phyloP scores from a whole-genome alignment of 2,797 vertebrate genomes.

The Heliangelus exortis region DNA sequence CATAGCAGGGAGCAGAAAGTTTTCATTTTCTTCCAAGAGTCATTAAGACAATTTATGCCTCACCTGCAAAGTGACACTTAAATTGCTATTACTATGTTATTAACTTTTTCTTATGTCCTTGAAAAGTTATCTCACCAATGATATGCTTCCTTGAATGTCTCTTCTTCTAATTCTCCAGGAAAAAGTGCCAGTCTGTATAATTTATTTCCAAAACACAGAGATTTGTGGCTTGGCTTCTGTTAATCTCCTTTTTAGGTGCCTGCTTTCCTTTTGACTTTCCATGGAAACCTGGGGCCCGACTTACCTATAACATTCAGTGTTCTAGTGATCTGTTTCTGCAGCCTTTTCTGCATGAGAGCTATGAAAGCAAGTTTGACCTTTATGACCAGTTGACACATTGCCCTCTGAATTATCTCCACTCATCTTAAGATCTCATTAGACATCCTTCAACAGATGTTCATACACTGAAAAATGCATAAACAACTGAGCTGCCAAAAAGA shows the following conservation, averaged over 20 bases:
- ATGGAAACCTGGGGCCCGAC: neutral
- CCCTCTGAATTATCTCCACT: neutral
- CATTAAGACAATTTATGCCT: neutral
- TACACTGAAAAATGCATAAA: neutral
- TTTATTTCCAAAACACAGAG: neutral
- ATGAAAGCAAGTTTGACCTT: neutral
- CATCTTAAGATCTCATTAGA: neutral
- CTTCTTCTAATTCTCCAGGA: neutral
- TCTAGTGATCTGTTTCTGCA: neutral
- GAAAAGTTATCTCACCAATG: neutral
- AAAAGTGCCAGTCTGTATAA: neutral
- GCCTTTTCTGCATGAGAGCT: neutral
- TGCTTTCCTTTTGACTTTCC: neutral
- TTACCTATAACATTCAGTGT: neutral
- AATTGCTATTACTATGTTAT: neutral
- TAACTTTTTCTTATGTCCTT: neutral
- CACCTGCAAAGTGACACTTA: neutral
- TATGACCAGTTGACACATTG: neutral
- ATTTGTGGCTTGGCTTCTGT: neutral
- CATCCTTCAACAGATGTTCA: neutral
- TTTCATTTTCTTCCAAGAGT: neutral
- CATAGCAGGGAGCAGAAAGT: neutral
- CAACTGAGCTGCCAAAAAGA: neutral
- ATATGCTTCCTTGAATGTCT: neutral
- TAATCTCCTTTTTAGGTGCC: neutral